phyloP scores from a whole-genome alignment of 2,113 vertebrate species.

The Sinosuthora webbiana region DNA sequence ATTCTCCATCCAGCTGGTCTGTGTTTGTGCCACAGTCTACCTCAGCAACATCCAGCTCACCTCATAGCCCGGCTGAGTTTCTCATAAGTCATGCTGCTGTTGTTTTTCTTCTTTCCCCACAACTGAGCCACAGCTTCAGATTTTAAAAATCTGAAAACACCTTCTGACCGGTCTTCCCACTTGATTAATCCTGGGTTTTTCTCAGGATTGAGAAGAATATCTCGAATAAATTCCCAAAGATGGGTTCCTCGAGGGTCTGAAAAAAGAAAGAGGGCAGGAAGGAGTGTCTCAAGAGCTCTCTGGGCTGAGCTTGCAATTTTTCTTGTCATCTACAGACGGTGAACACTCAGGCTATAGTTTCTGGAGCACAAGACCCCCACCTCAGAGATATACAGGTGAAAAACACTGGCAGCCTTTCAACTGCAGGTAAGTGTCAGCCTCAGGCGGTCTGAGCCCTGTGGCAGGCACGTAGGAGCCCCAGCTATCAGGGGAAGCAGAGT shows the following conservation, averaged over 20 bases:
- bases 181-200: slow-evolving; percentile 95
- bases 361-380: not conserved
- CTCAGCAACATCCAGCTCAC: slow-evolving; percentile 62
- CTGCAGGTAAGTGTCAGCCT: not conserved
- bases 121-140: slow-evolving; percentile 96
- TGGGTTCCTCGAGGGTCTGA: slow-evolving; percentile 91
- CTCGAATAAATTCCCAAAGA: slow-evolving; percentile 97
- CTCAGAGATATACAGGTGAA: not conserved
- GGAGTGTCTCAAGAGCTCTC: not conserved
- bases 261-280: not conserved
- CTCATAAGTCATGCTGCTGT: slow-evolving; percentile 98
- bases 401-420: not conserved
- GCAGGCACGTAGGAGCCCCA: not conserved
- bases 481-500: not conserved
- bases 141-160: slow-evolving; percentile 95
- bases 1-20: not conserved
- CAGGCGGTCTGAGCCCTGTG: not conserved
- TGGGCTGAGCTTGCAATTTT: not conserved
- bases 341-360: not conserved
- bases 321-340: not conserved
- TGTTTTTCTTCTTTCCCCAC: slow-evolving; percentile 99
- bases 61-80: slow-evolving; percentile 99
- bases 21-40: not conserved
- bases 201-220: slow-evolving; percentile 93
- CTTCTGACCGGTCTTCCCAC: slow-evolving; percentile 95